Evolutionary conservation across 1,140 invertebrate species (phyloP), one percentile per base, ranked within the genome.

Genomic region (Lepidostoma basale): DNA sequence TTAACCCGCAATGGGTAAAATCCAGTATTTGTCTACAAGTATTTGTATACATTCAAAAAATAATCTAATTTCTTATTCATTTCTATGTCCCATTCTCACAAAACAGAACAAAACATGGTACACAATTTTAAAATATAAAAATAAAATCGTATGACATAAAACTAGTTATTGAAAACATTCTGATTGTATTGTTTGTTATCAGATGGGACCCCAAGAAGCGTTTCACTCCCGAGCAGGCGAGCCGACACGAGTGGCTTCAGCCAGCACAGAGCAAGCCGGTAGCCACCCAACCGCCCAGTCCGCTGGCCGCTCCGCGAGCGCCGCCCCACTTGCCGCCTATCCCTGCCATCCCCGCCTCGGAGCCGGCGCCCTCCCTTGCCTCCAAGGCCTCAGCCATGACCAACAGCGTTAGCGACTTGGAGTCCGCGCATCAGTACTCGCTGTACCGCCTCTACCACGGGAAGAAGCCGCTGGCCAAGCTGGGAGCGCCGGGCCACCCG

Each of bases 151-250:
- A n/a, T n/a, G n/a, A n/a, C n/a, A n/a, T n/a, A n/a, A n/a, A n/a
- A n/a, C n/a, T n/a, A n/a, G n/a, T n/a, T n/a, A n/a, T n/a, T n/a
- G n/a, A n/a, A n/a, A n/a, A n/a, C n/a, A n/a, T n/a, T n/a, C n/a
- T n/a, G n/a, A n/a, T n/a, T n/a, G n/a, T n/a, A n/a, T n/a, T n/a
- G n/a, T n/a, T n/a, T 56, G 12, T 68, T 79, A 78, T 10, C 78
- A 93, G 91, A 77, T 99, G 97, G 97, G 96, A 98, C 83, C 92
- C 96, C 10, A 90, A 93, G 73, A 89, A 91, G 69, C 86, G 97
- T 59, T 91, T 98, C 88, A 97, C 92, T 14, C 95, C 97, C 2
- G 90, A 92, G 52, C 96, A 98, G 76, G 92, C 92, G 22, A 84
- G 90, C 40, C 85, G 87, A 36, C 92, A 93, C 78, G 90, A 92